A percentile compares a stretch with the other conserved stretches of the same genome.
phyloP scores from a whole-genome alignment of 1,140 invertebrate genomes.

The Eumaeus atala region DNA sequence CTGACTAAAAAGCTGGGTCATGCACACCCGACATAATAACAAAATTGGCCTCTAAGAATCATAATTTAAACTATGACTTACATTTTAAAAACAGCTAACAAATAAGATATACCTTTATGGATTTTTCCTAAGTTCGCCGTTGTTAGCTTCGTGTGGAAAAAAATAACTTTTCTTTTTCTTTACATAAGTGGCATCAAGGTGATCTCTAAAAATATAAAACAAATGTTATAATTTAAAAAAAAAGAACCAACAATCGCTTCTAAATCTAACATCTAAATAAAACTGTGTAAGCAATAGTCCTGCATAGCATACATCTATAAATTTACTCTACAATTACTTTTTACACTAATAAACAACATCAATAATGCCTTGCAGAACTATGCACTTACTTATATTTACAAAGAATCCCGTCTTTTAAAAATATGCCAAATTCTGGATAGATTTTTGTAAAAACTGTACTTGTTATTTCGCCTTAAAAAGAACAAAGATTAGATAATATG shows the following conservation, averaged over 20 bases:
- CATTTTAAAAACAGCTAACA: too few relatives aligned
- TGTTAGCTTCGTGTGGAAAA: constrained; percentile 37
- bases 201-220: constrained; percentile 41
- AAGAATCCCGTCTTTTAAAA: constrained; percentile 50
- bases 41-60: too few relatives aligned
- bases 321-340: too few relatives aligned
- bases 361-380: constrained; percentile 61
- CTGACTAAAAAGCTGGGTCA: too few relatives aligned
- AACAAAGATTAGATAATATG: not conserved
- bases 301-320: too few relatives aligned
- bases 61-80: too few relatives aligned
- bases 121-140: constrained; percentile 15
- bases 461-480: constrained; percentile 41
- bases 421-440: constrained; percentile 65
- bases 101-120: constrained; percentile 14
- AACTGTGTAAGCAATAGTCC: constrained; percentile 2
- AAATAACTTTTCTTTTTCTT: constrained; percentile 66
- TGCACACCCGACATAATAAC: too few relatives aligned
- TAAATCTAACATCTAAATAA: not conserved
- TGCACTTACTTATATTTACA: constrained; percentile 60
- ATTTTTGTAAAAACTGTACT: constrained; percentile 63
- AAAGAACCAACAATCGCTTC: too few relatives aligned
- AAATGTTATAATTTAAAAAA: too few relatives aligned
- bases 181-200: constrained; percentile 54
- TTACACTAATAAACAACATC: not conserved